These are phyloP conservation scores for Alectura lathami DNA, from an alignment of 2,113 vertebrate genomes.

Conservation along the genomic window DNA sequence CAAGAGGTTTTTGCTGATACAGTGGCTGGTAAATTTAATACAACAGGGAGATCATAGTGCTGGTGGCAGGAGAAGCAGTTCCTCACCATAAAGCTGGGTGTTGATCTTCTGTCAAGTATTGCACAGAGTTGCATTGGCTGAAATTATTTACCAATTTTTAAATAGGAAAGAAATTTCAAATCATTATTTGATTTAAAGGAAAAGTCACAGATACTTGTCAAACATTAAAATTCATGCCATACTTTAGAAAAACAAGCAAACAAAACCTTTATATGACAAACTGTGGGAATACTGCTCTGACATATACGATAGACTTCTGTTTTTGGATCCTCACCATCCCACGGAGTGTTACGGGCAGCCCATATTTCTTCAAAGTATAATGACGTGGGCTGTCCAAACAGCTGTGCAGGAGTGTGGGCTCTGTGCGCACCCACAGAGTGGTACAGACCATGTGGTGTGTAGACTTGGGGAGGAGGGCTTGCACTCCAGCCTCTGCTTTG, in stretches of 20 bases:
- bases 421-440: neutral
- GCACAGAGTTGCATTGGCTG: neutral
- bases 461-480: neutral
- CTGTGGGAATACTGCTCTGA: neutral
- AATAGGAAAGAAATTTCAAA: neutral
- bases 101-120: neutral
- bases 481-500: neutral
- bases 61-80: neutral
- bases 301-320: neutral
- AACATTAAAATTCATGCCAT: neutral
- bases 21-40: neutral
- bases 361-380: neutral
- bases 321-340: neutral
- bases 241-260: neutral
- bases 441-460: accelerated
- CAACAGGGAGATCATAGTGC: neutral
- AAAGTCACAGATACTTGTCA: neutral
- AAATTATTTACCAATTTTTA: neutral
- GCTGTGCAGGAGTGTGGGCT: neutral
- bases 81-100: neutral
- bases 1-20: neutral
- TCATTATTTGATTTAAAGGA: too few species aligned
- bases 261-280: neutral
- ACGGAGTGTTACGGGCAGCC: neutral
- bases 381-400: neutral